Base-by-base conservation (phyloP, 2,797 vertebrate species). In the Florisuga fusca region DNA sequence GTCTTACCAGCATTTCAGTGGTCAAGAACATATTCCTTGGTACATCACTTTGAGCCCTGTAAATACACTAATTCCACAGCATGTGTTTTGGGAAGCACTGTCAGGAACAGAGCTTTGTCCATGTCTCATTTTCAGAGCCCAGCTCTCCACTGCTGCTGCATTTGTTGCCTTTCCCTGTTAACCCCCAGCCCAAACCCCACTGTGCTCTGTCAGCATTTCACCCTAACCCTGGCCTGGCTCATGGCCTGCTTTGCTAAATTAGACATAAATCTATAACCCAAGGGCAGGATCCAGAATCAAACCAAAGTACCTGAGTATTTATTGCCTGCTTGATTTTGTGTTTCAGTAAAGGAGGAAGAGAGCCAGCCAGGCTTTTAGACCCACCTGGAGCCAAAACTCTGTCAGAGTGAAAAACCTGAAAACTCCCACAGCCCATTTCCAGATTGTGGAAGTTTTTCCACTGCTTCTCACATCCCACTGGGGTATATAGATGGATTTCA, bases 301-400 rank as follows among this genome's bases (percentile, higher is more conserved):
- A 82, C n/a, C 36, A 14, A 82, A 93, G 50, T 15, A 94, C 85
- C 93, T 50, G 66, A 59, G 45, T 38, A 91, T 71, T 87, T 82
- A 81, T 82, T 55, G 82, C 83, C 50, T 19, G 55, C 75, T 55
- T 53, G 84, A 90, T 1, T 14, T 43, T 0, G 0, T 50, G 45
- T 79, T 89, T 80, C 68, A 71, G 67, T 15, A 57, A 82, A 59
- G 84, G 41, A 76, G 94, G 88, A 92, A 84, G 84, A 45, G 33
- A 57, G 15, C 1, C 68, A 92, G 93, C 63, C 96, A 96, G 31
- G 88, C 90, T 93, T 94, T 94, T 57, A 95, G 77, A 76, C 61
- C 26, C 67, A 63, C 2, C 88, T 59, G 48, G 38, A 90, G 69
- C 69, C 83, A 55, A 45, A 93, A 75, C 38, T 84, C 46, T 68